Percentiles rank a stretch among this genome's conserved stretches.
These are phyloP conservation scores for Maniola jurtina DNA, from an alignment of 1,140 invertebrate genomes.

Conservation along the genomic window DNA sequence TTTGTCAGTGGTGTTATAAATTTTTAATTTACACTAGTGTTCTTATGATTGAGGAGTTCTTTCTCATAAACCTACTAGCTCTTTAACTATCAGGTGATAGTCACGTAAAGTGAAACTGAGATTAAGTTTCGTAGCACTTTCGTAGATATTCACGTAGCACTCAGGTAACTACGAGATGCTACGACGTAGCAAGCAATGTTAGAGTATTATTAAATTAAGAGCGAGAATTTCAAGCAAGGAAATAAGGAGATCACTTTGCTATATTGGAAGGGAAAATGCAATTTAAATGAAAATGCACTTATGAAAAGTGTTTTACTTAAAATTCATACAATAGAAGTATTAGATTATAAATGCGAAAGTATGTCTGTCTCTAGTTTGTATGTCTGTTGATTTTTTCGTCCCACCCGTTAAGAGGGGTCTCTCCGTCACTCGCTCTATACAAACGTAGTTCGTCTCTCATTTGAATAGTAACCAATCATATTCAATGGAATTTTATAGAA, in stretches of 20 bases:
- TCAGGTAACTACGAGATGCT: constrained; percentile 8
- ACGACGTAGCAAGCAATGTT: background rate
- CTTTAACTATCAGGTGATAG: background rate
- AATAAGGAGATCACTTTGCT: constrained; percentile 2
- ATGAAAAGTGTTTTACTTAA: background rate
- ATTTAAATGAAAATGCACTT: background rate
- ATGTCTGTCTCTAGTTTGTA: no score
- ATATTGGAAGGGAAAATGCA: background rate
- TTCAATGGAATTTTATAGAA: no score
- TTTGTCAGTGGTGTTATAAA: no score
- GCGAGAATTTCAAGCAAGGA: background rate
- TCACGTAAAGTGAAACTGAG: background rate
- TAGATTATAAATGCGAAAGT: no score
- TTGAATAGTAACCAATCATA: no score
- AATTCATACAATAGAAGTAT: background rate
- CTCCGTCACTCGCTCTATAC: no score
- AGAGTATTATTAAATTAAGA: background rate
- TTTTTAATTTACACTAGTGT: no score
- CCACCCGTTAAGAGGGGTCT: no score
- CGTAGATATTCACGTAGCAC: background rate
- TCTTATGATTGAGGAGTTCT: background rate
- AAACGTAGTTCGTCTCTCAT: no score
- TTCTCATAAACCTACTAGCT: background rate
- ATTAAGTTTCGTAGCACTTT: constrained; percentile 16
- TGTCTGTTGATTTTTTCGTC: no score